Base-by-base conservation (phyloP, 1,140 invertebrate species). In the Armadillidium nasatum region DNA sequence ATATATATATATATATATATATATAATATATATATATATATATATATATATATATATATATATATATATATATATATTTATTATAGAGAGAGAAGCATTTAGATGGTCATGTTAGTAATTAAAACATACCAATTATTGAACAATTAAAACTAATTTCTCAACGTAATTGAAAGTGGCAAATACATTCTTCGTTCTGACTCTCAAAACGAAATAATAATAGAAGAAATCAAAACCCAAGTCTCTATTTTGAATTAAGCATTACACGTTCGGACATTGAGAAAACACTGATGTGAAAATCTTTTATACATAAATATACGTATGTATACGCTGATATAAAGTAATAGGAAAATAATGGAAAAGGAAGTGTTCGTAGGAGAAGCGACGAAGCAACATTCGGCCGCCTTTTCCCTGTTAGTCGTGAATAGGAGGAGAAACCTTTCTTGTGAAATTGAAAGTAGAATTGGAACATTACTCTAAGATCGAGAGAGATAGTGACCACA, bases 401-500 rank as follows among this genome's bases (percentile, higher is more conserved):
- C 33, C 33, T 33, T 60, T 60, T 60, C 19, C 50, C 19, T 19
- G 50, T 13, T 60, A 13, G 11, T 19, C 50, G 7, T 60, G 50
- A 60, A 60, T 60, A 60, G 50, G 50, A 60, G 50, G 50, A 60
- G 50, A 60, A 60, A 60, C 50, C 50, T 60, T 60, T 60, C 50
- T 60, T 60, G 50, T 60, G 50, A 60, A 60, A 60, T 60, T 60
- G 50, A 60, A 60, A 60, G 50, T 60, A 60, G 50, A 60, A 60
- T 60, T 60, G 50, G 50, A 60, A 60, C 50, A 60, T 60, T 60
- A 15, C 50, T 60, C 50, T 60, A 60, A 60, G 50, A 60, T 60
- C 50, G 50, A 60, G 50, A 60, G 50, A 60, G 50, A 60, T 60
- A 60, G 50, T 13, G 50, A 60, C 50, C 50, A 60, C 50, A 60